These are phyloP conservation scores for Sphecodes monilicornis DNA, from an alignment of 2,888 invertebrate species.

Conservation along the genomic window DNA sequence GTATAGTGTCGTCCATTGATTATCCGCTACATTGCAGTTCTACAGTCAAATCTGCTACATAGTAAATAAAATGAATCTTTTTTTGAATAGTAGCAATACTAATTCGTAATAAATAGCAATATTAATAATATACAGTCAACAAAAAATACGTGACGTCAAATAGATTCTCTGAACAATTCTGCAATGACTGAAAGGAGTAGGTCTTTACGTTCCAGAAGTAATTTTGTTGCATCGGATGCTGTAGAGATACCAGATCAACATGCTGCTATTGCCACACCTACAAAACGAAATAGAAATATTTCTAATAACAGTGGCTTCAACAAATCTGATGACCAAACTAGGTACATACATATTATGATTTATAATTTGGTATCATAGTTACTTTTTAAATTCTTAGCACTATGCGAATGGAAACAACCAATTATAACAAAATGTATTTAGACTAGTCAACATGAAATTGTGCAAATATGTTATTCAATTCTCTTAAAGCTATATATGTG, in stretches of 20 bases:
- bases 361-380: no score
- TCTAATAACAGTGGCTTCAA: constrained; percentile 8
- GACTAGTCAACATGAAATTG: no score
- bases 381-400: neutral
- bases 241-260: constrained; percentile 67
- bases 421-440: no score
- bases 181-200: constrained; percentile 44
- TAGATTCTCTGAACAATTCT: constrained; percentile 44
- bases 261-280: constrained; percentile 44
- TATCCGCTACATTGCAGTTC: constrained; percentile 75
- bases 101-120: no score
- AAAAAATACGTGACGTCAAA: constrained; percentile 55
- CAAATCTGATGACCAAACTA: constrained; percentile 23
- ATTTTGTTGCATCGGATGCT: constrained; percentile 68
- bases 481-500: neutral
- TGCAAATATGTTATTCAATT: no score
- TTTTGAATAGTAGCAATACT: no score
- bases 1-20: constrained; percentile 55
- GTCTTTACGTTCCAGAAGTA: constrained; percentile 59
- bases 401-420: no score
- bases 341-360: constrained; percentile 42
- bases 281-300: constrained; percentile 40
- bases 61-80: constrained; percentile 66
- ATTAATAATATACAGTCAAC: constrained; percentile 33
- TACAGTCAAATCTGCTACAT: no score